A percentile compares a stretch with the other conserved stretches of the same genome.
Conservation (phyloP, 1,140 invertebrate genomes). For the Temnothorax curvispinosus region DNA sequence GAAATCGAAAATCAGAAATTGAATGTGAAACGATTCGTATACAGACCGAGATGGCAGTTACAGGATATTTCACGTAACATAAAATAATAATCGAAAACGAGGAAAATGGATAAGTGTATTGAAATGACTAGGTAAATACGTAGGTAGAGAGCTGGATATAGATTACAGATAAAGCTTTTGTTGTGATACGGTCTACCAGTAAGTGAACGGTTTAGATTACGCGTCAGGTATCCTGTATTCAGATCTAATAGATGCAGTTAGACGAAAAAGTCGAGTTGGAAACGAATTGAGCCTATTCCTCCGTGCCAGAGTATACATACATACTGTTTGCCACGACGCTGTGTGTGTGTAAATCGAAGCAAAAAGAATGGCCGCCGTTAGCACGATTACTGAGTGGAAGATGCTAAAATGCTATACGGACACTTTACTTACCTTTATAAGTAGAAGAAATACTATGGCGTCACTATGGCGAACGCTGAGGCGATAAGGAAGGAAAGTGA, state of each 20-base stretch:
- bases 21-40: neutral
- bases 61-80: neutral
- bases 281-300: neutral
- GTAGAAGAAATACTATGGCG: neutral
- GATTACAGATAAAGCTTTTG: neutral
- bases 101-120: neutral
- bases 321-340: slow-evolving; percentile 15
- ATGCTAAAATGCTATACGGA: neutral
- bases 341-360: neutral
- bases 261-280: neutral
- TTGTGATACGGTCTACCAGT: neutral
- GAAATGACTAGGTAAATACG: neutral
- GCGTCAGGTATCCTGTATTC: slow-evolving; percentile 9
- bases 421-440: neutral
- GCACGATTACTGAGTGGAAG: neutral
- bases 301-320: neutral
- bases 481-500: neutral
- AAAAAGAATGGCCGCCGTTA: neutral
- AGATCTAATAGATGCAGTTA: neutral
- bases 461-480: neutral
- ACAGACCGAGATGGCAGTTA: neutral
- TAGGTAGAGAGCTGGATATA: neutral
- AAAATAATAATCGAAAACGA: neutral
- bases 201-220: neutral
- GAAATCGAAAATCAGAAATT: neutral